These are phyloP conservation scores for Pluvianellus socialis DNA, from an alignment of 2,113 vertebrate species.

Conservation along the genomic window DNA sequence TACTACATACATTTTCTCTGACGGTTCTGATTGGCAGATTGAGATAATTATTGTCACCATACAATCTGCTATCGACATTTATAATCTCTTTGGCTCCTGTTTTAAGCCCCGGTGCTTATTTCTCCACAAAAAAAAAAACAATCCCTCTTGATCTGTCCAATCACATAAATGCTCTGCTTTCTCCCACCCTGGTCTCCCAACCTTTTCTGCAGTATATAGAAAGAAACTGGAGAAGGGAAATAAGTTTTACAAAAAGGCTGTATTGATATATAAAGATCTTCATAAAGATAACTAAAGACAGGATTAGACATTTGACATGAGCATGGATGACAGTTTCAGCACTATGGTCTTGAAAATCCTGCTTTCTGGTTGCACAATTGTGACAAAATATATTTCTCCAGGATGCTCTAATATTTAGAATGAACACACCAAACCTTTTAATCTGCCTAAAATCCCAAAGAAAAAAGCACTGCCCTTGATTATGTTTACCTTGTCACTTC, in stretches of 20 bases:
- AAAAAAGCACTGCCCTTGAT: neutral
- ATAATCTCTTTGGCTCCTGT: neutral
- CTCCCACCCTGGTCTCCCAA: neutral
- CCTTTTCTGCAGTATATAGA: neutral
- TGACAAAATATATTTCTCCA: neutral
- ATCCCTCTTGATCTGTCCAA: neutral
- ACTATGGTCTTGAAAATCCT: neutral
- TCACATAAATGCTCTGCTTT: neutral
- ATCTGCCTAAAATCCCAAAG: neutral
- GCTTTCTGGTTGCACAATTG: neutral
- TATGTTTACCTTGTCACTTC: neutral
- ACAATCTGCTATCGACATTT: neutral
- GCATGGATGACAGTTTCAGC: neutral
- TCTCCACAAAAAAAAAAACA: neutral
- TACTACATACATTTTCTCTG: neutral
- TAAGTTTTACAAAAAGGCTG: neutral
- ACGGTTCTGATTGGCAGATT: neutral
- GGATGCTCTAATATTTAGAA: neutral
- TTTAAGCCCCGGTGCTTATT: neutral
- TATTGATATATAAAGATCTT: neutral
- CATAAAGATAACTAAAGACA: neutral
- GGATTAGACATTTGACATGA: neutral
- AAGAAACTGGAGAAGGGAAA: neutral
- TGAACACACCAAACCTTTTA: neutral
- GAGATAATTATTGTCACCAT: neutral